These are phyloP conservation scores for Epirrhoe alternata DNA, from an alignment of 2,888 invertebrate genomes.

Conservation along the genomic window DNA sequence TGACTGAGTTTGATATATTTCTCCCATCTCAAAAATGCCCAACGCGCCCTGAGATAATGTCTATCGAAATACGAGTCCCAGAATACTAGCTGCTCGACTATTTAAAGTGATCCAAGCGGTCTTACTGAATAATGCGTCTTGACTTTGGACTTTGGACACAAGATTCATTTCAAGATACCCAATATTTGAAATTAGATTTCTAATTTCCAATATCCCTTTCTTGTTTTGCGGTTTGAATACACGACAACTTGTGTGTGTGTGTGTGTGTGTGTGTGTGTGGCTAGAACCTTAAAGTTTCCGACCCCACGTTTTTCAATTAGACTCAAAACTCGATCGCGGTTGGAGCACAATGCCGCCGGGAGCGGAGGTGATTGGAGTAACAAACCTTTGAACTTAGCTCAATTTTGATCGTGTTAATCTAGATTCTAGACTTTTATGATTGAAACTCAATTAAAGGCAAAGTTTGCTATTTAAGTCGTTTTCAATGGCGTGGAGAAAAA, in stretches of 20 bases:
- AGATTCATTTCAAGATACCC: no score
- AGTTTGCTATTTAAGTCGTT: neutral
- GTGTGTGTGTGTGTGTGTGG: neutral
- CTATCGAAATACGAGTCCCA: no score
- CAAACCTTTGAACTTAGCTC: neutral
- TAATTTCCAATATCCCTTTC: neutral
- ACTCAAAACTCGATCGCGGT: slow-evolving; percentile 25
- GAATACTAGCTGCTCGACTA: no score
- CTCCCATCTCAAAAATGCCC: no score
- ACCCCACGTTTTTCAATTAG: slow-evolving; percentile 24
- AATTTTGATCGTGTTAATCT: neutral
- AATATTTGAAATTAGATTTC: no score
- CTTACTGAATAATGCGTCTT: no score
- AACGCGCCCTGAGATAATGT: no score
- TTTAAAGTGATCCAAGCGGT: no score
- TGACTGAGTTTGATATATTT: no score
- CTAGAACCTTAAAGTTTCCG: slow-evolving; percentile 6
- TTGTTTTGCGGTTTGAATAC: neutral
- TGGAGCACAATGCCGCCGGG: slow-evolving; percentile 17
- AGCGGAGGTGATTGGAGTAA: slow-evolving; percentile 2
- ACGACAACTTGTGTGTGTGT: no score
- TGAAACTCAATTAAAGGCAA: neutral
- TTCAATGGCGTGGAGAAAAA: neutral
- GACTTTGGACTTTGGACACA: no score
- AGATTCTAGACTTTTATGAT: neutral